phyloP scores from a whole-genome alignment of 2,888 invertebrate species.

The Drosophila rubida region DNA sequence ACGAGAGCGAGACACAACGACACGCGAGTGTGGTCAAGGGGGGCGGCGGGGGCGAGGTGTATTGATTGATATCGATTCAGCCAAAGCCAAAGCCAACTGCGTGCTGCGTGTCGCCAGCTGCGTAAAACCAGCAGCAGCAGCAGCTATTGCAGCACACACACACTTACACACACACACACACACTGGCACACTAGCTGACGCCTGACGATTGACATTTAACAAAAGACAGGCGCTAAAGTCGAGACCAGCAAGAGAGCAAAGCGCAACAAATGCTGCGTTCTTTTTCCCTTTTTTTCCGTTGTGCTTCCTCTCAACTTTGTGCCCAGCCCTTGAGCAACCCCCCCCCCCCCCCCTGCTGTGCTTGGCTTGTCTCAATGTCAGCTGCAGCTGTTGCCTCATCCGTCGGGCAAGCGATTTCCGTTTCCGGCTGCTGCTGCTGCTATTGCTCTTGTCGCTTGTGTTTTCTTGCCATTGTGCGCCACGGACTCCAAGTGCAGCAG shows the following conservation, averaged over 20 bases:
- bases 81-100: conserved; percentile 27
- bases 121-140: conserved; percentile 26
- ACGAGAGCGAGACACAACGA: neutral
- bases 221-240: conserved; percentile 39
- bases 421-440: conserved; percentile 39
- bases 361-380: conserved; percentile 37
- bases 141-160: conserved; percentile 2
- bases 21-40: neutral
- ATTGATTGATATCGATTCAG: conserved; percentile 74
- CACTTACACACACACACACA: neutral
- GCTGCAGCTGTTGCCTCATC: conserved; percentile 49
- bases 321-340: too few species aligned
- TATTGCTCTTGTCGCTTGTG: conserved; percentile 14
- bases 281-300: conserved; percentile 11
- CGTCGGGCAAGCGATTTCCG: conserved; percentile 55
- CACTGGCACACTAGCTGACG: conserved; percentile 7
- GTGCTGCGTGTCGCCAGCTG: conserved; percentile 46
- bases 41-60: conserved; percentile 26
- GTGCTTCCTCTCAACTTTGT: conserved; percentile 10
- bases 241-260: conserved; percentile 32
- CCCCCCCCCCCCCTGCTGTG: neutral
- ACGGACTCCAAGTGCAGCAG: too few species aligned
- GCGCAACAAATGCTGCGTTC: conserved; percentile 60
- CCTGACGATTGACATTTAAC: conserved; percentile 50
- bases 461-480: too few species aligned